These are phyloP conservation scores for Bubo blakistoni DNA, from an alignment of 2,113 vertebrate genomes.

Conservation along the genomic window DNA sequence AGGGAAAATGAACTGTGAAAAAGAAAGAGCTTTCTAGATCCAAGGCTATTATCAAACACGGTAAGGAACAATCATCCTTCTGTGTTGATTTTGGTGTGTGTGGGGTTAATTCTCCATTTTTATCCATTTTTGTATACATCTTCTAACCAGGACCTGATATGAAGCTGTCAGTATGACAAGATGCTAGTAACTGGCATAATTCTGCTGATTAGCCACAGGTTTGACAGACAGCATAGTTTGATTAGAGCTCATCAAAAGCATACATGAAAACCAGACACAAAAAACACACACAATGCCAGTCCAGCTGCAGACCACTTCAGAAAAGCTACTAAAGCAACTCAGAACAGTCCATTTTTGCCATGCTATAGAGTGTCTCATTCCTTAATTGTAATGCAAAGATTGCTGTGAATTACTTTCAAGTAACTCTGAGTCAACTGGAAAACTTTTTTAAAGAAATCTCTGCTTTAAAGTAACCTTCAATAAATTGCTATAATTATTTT, in stretches of 20 bases:
- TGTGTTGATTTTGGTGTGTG: background rate
- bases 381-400: background rate
- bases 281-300: background rate
- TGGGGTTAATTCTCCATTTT: background rate
- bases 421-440: background rate
- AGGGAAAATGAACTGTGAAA: background rate
- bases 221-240: background rate
- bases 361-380: background rate
- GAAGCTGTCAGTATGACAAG: background rate
- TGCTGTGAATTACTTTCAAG: background rate
- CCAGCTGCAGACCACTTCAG: background rate
- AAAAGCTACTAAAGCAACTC: background rate
- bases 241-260: background rate
- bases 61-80: background rate
- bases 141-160: background rate
- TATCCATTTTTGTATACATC: background rate
- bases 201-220: background rate
- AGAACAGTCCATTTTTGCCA: background rate
- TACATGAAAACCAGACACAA: background rate
- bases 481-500: constrained; percentile 34
- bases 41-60: background rate
- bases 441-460: background rate
- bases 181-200: background rate
- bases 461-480: background rate
- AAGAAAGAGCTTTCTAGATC: background rate